phyloP scores from a whole-genome alignment of 2,888 invertebrate genomes.

The Agrotis segetum region DNA sequence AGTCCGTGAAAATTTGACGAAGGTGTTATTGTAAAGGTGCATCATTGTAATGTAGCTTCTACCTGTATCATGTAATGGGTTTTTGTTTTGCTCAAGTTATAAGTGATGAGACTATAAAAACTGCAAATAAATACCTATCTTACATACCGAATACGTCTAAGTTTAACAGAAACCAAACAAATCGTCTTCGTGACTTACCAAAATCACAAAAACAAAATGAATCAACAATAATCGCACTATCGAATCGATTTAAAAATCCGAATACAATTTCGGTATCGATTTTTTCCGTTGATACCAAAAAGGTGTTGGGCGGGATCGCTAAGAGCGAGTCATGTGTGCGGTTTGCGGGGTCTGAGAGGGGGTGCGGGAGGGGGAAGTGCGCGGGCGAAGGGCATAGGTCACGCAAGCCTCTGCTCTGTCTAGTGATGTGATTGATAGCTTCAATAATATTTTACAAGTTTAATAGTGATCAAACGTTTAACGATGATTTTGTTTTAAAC shows the following conservation, averaged over 20 bases:
- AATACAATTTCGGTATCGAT: constrained; percentile 77
- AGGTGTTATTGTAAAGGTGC: constrained; percentile 20
- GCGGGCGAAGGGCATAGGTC: constrained; percentile 86
- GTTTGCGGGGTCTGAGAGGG: constrained; percentile 56
- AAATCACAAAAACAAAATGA: constrained; percentile 47
- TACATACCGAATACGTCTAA: constrained; percentile 1
- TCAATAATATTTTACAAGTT: constrained; percentile 70
- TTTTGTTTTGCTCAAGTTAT: background rate
- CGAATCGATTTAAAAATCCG: constrained; percentile 58
- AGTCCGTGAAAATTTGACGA: constrained; percentile 43
- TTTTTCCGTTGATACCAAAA: constrained; percentile 83
- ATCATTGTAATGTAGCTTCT: constrained; percentile 25
- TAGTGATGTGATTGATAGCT: constrained; percentile 67
- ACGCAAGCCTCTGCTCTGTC: constrained; percentile 75
- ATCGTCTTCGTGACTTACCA: constrained; percentile 40
- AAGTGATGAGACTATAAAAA: background rate
- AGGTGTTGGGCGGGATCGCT: constrained; percentile 86
- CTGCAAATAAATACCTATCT: background rate
- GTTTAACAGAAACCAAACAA: constrained; percentile 25
- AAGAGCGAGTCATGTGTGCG: constrained; percentile 76
- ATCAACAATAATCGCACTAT: constrained; percentile 52
- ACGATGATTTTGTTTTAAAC: constrained; percentile 27
- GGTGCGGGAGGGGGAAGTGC: constrained; percentile 66
- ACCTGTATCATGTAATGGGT: constrained; percentile 10
- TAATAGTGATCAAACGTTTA: constrained; percentile 36